phyloP scores from a whole-genome alignment of 2,888 invertebrate genomes.

The Pocota personata region DNA sequence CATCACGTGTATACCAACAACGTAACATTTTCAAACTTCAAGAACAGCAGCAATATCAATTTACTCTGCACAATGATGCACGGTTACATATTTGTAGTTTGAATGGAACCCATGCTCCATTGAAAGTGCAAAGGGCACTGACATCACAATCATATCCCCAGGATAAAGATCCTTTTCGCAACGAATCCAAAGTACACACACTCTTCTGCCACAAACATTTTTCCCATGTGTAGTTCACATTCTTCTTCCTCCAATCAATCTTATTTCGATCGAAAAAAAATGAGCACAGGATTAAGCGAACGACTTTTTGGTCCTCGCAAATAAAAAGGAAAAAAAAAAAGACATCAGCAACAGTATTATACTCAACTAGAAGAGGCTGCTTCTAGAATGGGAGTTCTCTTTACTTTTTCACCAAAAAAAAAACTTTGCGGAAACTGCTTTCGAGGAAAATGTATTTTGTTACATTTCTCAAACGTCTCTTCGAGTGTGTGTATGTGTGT shows the following conservation, averaged over 20 bases:
- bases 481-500: not conserved
- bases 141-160: slow-evolving; percentile 42
- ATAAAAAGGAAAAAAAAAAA: slow-evolving; percentile 2
- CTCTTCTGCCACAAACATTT: slow-evolving; percentile 24
- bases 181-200: not conserved
- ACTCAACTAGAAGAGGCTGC: not conserved
- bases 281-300: slow-evolving; percentile 65
- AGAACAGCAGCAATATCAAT: slow-evolving; percentile 59
- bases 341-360: slow-evolving; percentile 24
- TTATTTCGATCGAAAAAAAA: slow-evolving; percentile 62
- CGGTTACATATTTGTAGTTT: slow-evolving; percentile 34
- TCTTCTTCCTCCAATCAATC: slow-evolving; percentile 61
- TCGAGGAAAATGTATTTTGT: slow-evolving; percentile 21
- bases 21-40: slow-evolving; percentile 38
- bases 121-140: slow-evolving; percentile 64
- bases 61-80: slow-evolving; percentile 52
- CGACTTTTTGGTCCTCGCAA: slow-evolving; percentile 64
- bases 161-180: slow-evolving; percentile 21
- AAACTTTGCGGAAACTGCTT: slow-evolving; percentile 34
- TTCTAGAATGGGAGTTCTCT: not conserved
- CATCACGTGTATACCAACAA: slow-evolving; percentile 21
- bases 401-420: slow-evolving; percentile 17
- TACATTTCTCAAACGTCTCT: slow-evolving; percentile 8
- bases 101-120: slow-evolving; percentile 18
- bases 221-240: not conserved